Conservation (phyloP, 2,113 vertebrate genomes). For the Gulo gulo region DNA sequence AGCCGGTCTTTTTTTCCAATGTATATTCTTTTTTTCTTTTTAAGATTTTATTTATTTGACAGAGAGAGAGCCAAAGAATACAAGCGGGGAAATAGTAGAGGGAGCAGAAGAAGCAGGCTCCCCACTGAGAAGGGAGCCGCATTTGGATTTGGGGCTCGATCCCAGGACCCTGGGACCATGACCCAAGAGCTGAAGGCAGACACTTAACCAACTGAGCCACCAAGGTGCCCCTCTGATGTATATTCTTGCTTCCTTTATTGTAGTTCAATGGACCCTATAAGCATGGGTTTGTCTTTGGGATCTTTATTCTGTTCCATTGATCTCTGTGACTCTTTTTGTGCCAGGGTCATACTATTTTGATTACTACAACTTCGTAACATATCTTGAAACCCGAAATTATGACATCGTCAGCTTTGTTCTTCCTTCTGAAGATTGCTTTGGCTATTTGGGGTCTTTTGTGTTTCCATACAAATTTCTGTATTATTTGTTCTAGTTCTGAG, state of each 20-base stretch:
- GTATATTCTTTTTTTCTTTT: background rate
- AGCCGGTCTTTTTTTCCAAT: background rate
- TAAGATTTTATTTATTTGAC: too few species aligned
- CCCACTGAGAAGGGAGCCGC: too few species aligned
- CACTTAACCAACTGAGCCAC: background rate
- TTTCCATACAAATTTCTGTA: background rate
- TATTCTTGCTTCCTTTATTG: background rate
- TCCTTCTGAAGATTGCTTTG: background rate
- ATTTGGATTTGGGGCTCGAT: too few species aligned
- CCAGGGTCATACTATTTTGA: background rate
- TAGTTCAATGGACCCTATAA: background rate
- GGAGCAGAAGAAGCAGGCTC: too few species aligned
- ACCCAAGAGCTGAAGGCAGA: background rate
- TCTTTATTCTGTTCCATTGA: background rate
- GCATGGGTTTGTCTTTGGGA: background rate
- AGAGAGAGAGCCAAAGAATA: too few species aligned
- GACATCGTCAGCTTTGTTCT: background rate
- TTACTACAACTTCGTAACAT: background rate
- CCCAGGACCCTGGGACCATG: too few species aligned
- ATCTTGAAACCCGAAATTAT: background rate
- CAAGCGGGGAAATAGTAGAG: too few species aligned
- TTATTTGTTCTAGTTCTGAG: background rate
- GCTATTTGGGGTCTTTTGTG: background rate
- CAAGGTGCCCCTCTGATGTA: background rate
- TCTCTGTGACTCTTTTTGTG: background rate